A percentile compares a stretch with the other conserved stretches of the same genome.
phyloP scores from a whole-genome alignment of 2,888 invertebrate genomes.

The Seira sanloemensis region DNA sequence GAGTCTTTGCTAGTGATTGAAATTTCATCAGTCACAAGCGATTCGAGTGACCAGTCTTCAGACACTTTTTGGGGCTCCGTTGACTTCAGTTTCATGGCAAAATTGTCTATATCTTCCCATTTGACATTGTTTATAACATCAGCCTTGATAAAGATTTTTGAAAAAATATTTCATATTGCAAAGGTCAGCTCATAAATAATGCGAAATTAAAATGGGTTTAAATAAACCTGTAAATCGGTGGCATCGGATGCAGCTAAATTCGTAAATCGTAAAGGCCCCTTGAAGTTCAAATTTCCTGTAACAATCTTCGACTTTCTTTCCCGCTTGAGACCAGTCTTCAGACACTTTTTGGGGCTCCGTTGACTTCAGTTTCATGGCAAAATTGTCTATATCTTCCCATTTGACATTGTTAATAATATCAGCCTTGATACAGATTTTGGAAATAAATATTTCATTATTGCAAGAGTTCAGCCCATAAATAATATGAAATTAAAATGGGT shows the following conservation, averaged over 20 bases:
- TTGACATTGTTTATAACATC: constrained; percentile 36
- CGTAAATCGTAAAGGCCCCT: constrained; percentile 2
- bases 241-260: background rate
- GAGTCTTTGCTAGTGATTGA: background rate
- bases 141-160: constrained; percentile 34
- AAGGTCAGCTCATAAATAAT: too few relatives aligned
- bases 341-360: constrained; percentile 41
- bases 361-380: constrained; percentile 30
- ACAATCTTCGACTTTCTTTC: background rate
- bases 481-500: too few relatives aligned
- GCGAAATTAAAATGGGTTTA: too few relatives aligned
- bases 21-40: constrained; percentile 22
- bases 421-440: too few relatives aligned
- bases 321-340: constrained; percentile 55
- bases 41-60: constrained; percentile 55
- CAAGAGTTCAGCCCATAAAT: too few relatives aligned
- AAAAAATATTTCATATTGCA: background rate
- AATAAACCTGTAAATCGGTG: constrained; percentile 24
- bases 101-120: constrained; percentile 39
- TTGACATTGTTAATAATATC: constrained; percentile 40
- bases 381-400: constrained; percentile 39
- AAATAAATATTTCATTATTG: too few relatives aligned
- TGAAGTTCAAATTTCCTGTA: constrained; percentile 32
- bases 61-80: constrained; percentile 41
- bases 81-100: constrained; percentile 30